Conservation (phyloP, 2,797 vertebrate genomes). For the Microctenopoma steveboyesi region DNA sequence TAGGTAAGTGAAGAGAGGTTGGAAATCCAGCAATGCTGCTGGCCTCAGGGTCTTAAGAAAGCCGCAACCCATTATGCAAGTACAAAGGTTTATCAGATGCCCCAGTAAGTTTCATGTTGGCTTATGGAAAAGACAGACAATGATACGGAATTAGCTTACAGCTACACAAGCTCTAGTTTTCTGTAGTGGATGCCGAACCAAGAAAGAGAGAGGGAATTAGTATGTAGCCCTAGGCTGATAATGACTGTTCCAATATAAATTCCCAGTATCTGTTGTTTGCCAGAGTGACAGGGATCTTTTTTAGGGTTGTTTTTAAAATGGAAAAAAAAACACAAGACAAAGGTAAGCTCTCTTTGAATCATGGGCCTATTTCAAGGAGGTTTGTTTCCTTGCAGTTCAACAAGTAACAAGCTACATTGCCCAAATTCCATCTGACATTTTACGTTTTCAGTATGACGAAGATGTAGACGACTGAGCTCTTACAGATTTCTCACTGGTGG, state of each 20-base stretch:
- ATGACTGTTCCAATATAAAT: conserved; percentile 40
- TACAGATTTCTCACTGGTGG: conserved; percentile 81
- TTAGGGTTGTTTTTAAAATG: neutral
- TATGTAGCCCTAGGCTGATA: conserved; percentile 26
- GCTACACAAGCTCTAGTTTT: conserved; percentile 43
- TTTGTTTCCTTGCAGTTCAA: neutral
- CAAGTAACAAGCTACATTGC: neutral
- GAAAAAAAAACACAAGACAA: neutral
- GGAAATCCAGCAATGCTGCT: conserved; percentile 48
- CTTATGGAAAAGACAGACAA: conserved; percentile 54
- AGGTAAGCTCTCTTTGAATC: neutral
- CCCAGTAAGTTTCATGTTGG: conserved; percentile 54
- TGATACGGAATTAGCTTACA: conserved; percentile 52
- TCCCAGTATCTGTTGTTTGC: conserved; percentile 13
- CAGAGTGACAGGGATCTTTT: neutral
- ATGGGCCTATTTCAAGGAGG: neutral
- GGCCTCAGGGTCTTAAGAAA: conserved; percentile 50
- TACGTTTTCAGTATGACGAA: neutral
- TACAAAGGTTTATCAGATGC: conserved; percentile 67
- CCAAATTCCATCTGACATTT: neutral
- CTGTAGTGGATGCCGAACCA: conserved; percentile 37
- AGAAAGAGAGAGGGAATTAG: conserved; percentile 33
- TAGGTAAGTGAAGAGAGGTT: conserved; percentile 49
- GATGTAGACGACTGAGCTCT: conserved; percentile 35
- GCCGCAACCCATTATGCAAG: conserved; percentile 47